Evolutionary conservation across 1,140 invertebrate genomes (phyloP), one percentile per base, ranked within the genome.

Genomic region (Apis florea): DNA sequence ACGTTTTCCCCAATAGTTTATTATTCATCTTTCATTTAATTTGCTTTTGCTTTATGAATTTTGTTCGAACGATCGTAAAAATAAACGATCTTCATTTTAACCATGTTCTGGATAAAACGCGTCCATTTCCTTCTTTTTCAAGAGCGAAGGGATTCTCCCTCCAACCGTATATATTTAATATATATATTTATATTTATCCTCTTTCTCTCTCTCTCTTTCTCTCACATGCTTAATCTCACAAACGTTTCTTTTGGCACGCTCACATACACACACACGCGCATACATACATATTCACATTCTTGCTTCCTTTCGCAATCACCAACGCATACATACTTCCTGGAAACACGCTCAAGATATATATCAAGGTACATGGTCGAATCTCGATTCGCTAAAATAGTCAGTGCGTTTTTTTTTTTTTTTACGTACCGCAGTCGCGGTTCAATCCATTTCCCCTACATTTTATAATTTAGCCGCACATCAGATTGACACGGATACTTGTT

Each of bases 351-450:
- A 77, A 78, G 40, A 51, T 85, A 87, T 79, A 88, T 88, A 88
- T 89, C 87, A 89, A 90, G 89, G 85, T 89, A 88, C 87, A 90
- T 83, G 80, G 84, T 89, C 86, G 85, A 83, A 83, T 84, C 74
- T 91, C 87, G 87, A 86, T 87, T 92, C 84, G 89, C 89, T 92
- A 90, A 92, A 92, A 83, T 92, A 92, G 89, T 92, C 91, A 92
- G 90, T 92, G 90, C 91, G 87, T 89, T 92, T 89, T 90, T 31
- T 67, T 47, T 58, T 58, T 47, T 26, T 8, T 31, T 26, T 56
- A 40, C 83, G 87, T 79, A 79, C 85, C 86, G 86, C 83, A 53
- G 83, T 77, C 68, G 67, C 76, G 86, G 82, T 87, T n/a, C 89
- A 71, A 79, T 84, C 74, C 75, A 64, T 83, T 53, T 69, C 26